Evolutionary conservation across 2,113 vertebrate species (phyloP).

Genomic region (Sinocyclocheilus rhinocerous): DNA sequence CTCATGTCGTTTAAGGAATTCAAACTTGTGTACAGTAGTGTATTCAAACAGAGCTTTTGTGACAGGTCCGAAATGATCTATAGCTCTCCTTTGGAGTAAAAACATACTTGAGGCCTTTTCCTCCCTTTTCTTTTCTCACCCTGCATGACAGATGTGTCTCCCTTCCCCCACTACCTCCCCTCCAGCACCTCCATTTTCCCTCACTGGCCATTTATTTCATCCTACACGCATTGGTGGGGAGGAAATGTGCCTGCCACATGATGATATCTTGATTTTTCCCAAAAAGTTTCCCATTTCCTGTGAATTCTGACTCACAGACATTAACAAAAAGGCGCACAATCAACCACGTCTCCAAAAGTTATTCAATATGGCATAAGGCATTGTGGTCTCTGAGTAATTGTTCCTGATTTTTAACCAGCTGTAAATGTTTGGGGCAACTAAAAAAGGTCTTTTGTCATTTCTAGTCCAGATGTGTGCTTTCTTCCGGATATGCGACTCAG

Average conservation of each 20-base stretch:
- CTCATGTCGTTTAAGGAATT: constrained; percentile 46
- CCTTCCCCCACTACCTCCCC: constrained; percentile 28
- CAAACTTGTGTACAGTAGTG: constrained; percentile 37
- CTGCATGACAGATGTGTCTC: constrained; percentile 55
- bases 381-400: constrained; percentile 10
- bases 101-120: constrained; percentile 50
- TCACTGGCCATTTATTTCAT: constrained; percentile 48
- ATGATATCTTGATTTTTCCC: constrained; percentile 55
- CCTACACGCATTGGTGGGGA: constrained; percentile 27
- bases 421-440: constrained; percentile 9
- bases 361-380: constrained; percentile 5
- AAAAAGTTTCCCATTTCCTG: constrained; percentile 55
- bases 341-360: constrained; percentile 10
- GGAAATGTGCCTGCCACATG: constrained; percentile 56
- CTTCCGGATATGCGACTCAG: constrained; percentile 22
- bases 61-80: constrained; percentile 54
- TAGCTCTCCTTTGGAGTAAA: constrained; percentile 51
- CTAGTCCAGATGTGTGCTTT: constrained; percentile 35
- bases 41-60: constrained; percentile 48
- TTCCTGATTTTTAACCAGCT: constrained; percentile 39
- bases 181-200: neutral
- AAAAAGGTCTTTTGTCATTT: constrained; percentile 38
- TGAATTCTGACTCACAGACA: constrained; percentile 40
- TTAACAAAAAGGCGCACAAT: constrained; percentile 35
- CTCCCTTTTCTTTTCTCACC: constrained; percentile 55